Percentiles rank a stretch among this genome's conserved stretches.
Conservation (phyloP, 2,797 vertebrate genomes). For the Liasis olivaceus region DNA sequence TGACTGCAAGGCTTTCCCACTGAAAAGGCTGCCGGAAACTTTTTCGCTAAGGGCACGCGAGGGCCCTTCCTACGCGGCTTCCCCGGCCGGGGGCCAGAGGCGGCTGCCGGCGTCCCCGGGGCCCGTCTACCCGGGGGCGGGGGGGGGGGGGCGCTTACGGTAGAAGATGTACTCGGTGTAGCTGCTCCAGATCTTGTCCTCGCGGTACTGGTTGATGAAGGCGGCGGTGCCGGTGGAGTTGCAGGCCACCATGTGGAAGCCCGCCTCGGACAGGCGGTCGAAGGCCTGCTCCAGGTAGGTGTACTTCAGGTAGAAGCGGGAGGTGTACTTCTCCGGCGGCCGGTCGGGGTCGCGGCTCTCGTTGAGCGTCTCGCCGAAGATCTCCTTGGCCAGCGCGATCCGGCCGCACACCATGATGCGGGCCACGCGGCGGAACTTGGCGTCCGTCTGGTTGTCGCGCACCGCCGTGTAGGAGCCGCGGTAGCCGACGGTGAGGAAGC, state of each 20-base stretch:
- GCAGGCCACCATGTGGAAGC: constrained; percentile 90
- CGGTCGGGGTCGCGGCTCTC: constrained; percentile 88
- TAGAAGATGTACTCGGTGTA: constrained; percentile 91
- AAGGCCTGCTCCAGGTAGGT: constrained; percentile 89
- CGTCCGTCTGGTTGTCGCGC: constrained; percentile 84
- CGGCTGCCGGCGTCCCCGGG: too few relatives aligned
- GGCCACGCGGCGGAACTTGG: constrained; percentile 86
- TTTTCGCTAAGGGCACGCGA: too few relatives aligned
- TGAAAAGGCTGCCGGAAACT: background rate
- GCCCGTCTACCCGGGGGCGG: too few relatives aligned
- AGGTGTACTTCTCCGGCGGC: constrained; percentile 87
- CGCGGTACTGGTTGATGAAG: constrained; percentile 84
- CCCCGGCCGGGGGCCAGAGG: too few relatives aligned
- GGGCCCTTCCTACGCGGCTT: too few relatives aligned
- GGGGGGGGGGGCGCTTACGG: constrained; percentile 74
- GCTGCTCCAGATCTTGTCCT: constrained; percentile 90
- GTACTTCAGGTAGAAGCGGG: constrained; percentile 90
- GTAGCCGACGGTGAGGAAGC: constrained; percentile 88
- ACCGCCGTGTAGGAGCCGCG: constrained; percentile 84
- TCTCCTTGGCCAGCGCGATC: constrained; percentile 86
- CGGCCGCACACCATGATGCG: constrained; percentile 88
- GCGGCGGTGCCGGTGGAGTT: constrained; percentile 85
- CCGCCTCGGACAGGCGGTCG: constrained; percentile 84
- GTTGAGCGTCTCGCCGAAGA: constrained; percentile 86
- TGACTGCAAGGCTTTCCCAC: background rate